Conservation (phyloP, 35 echinoderm and acorn worm species). For the Lytechinus variegatus region DNA sequence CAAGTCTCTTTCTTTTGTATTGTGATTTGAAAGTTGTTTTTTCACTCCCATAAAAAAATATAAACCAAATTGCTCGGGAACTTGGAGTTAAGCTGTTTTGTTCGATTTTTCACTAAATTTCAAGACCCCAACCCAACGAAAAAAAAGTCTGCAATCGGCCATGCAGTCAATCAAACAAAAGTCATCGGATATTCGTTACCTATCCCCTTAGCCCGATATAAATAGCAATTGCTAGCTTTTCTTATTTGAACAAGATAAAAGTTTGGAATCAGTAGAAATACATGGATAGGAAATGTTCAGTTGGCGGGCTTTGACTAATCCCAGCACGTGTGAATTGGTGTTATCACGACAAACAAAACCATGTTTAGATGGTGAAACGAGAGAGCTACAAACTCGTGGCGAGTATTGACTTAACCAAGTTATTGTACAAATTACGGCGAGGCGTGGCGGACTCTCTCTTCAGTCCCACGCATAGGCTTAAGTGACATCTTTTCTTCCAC, state of each 20-base stretch:
- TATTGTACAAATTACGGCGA: constrained; percentile 39
- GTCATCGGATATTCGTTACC: not conserved
- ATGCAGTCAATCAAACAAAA: constrained; percentile 12
- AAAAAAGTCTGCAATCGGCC: not conserved
- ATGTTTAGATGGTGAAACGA: constrained; percentile 52
- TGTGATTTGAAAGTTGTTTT: too few species aligned
- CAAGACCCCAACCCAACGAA: not conserved
- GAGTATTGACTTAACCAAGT: constrained; percentile 52
- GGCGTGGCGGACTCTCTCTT: not conserved
- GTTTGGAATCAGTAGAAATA: constrained; percentile 14
- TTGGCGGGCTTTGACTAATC: constrained; percentile 39
- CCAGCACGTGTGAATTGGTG: constrained; percentile 51
- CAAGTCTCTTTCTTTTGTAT: too few species aligned
- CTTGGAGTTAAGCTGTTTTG: too few species aligned
- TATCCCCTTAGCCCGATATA: constrained; percentile 1
- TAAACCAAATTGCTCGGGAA: too few species aligned
- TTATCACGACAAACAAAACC: constrained; percentile 48
- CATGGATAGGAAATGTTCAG: constrained; percentile 27
- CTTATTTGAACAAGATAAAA: constrained; percentile 23
- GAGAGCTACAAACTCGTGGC: constrained; percentile 34
- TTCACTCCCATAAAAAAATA: too few species aligned
- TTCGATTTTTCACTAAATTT: not conserved
- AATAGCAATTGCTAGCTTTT: constrained; percentile 19
- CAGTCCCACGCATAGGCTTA: constrained; percentile 43
- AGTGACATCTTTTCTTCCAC: not conserved